Evolutionary conservation across 1,140 invertebrate genomes (phyloP).

Genomic region (Notospermus geniculatus): DNA sequence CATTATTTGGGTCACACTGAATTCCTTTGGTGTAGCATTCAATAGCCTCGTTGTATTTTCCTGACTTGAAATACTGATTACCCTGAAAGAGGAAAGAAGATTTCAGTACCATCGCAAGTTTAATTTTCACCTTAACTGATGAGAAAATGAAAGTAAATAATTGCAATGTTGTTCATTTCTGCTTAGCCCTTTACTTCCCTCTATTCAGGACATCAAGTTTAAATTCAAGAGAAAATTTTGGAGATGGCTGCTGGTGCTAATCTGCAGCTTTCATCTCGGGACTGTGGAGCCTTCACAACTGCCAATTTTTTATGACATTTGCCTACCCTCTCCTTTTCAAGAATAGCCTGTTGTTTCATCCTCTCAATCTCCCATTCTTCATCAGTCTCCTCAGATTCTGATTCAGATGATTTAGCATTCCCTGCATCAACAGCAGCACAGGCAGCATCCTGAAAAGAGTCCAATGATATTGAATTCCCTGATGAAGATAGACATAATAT

Average conservation of each 20-base stretch:
- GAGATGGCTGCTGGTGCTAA: too few species aligned
- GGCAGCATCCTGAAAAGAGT: slow-evolving; percentile 63
- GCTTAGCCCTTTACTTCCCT: too few species aligned
- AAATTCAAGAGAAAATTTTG: too few species aligned
- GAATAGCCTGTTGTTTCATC: slow-evolving; percentile 52
- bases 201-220: too few species aligned
- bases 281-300: too few species aligned
- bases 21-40: slow-evolving; percentile 78
- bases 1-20: slow-evolving; percentile 71
- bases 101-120: not conserved
- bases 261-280: too few species aligned
- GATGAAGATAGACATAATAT: too few species aligned
- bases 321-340: slow-evolving; percentile 54
- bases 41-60: slow-evolving; percentile 77
- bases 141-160: too few species aligned
- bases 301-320: not conserved
- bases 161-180: too few species aligned
- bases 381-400: slow-evolving; percentile 55
- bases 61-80: slow-evolving; percentile 75
- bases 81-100: slow-evolving; percentile 61
- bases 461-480: slow-evolving; percentile 22
- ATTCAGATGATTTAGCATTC: slow-evolving; percentile 35
- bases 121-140: too few species aligned
- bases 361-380: slow-evolving; percentile 52
- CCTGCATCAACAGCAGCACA: slow-evolving; percentile 66